Conservation (phyloP, 2,888 invertebrate species). For the Asteroscopus sphinx region DNA sequence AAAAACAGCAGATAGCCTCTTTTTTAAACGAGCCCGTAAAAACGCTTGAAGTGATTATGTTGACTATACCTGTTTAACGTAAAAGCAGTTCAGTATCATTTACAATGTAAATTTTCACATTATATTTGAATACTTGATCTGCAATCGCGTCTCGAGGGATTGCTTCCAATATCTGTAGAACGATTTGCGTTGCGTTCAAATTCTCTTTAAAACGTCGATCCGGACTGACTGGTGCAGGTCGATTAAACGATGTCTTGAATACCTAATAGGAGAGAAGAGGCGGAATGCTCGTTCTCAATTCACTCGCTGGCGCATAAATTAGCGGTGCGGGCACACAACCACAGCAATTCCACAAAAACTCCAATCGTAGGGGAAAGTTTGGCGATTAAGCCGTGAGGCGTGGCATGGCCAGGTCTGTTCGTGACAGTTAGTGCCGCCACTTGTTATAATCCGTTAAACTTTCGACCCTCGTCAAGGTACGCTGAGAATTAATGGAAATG, state of each 20-base stretch:
- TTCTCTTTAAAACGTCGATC: slow-evolving; percentile 76
- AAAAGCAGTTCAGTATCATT: slow-evolving; percentile 55
- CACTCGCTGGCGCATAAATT: slow-evolving; percentile 85
- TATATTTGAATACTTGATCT: slow-evolving; percentile 67
- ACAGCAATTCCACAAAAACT: slow-evolving; percentile 86
- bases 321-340: slow-evolving; percentile 77
- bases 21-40: slow-evolving; percentile 12
- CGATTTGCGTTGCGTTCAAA: slow-evolving; percentile 74
- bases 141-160: slow-evolving; percentile 67
- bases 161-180: slow-evolving; percentile 71
- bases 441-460: slow-evolving; percentile 89
- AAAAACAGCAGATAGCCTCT: slow-evolving; percentile 19
- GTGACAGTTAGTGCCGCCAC: slow-evolving; percentile 89
- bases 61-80: slow-evolving; percentile 13
- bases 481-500: slow-evolving; percentile 84
- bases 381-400: slow-evolving; percentile 89
- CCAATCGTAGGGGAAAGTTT: slow-evolving; percentile 88
- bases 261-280: slow-evolving; percentile 80
- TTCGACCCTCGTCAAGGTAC: slow-evolving; percentile 88
- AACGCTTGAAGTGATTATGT: slow-evolving; percentile 10
- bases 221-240: slow-evolving; percentile 71
- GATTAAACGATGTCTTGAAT: slow-evolving; percentile 87
- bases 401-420: slow-evolving; percentile 86
- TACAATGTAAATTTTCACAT: slow-evolving; percentile 62
- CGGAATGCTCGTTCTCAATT: slow-evolving; percentile 76